Percentiles rank a stretch among this genome's conserved stretches.
Conservation (phyloP, 1,140 invertebrate genomes). For the Galendromus occidentalis region DNA sequence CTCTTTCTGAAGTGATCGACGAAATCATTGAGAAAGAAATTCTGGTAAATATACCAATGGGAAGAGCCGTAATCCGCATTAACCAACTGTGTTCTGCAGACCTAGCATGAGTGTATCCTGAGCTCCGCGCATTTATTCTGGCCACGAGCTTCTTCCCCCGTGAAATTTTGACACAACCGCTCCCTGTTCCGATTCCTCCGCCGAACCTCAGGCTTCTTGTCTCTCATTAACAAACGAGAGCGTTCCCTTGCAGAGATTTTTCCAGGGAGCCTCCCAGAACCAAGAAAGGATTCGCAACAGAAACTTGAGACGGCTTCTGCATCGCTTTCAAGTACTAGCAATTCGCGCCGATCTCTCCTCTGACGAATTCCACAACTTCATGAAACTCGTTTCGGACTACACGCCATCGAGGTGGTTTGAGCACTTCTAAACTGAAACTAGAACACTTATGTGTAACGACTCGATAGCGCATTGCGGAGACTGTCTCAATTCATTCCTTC, state of each 20-base stretch:
- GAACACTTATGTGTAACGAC: no score
- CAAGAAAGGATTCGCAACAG: background rate
- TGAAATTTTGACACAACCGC: no score
- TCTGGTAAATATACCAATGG: background rate
- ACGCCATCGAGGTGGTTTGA: background rate
- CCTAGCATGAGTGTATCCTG: no score
- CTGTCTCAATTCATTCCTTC: no score
- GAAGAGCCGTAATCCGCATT: no score
- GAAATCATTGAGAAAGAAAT: background rate
- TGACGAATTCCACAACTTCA: slow-evolving; percentile 1
- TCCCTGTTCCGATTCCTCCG: no score
- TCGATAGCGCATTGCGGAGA: no score
- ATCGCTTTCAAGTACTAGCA: background rate
- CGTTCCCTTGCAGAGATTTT: background rate
- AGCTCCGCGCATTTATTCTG: no score
- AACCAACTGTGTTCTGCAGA: no score
- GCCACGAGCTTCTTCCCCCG: no score
- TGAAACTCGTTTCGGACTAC: slow-evolving; percentile 2
- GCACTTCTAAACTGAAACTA: background rate
- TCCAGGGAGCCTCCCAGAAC: background rate
- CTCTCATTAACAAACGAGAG: no score
- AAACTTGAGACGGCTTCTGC: background rate
- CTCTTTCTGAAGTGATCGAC: background rate
- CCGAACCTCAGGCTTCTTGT: no score
- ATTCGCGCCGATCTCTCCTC: background rate